Base-by-base conservation (phyloP, 2,113 vertebrate genomes). In the Gallinago jamesoni region DNA sequence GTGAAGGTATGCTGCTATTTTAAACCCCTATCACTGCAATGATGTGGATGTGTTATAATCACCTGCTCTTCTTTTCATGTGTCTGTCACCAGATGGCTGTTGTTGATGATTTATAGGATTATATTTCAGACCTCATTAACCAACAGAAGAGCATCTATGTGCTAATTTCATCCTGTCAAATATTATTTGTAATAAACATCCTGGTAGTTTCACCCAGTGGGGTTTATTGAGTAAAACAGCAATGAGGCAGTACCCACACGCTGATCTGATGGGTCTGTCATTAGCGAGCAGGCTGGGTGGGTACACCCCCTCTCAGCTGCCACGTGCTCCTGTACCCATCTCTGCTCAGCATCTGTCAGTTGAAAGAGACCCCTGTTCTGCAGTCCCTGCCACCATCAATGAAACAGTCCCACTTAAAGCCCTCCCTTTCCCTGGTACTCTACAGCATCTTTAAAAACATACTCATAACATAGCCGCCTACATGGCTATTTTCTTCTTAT, bases 111-210 rank as follows among this genome's bases (percentile, higher is more conserved):
- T 94, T 94, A 93, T 85, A 81, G 76, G 43, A 81, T 95, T 90
- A 55, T 75, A 81, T 96, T 96, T 93, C 82, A 97, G 84, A 91
- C 70, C 66, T 96, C 91, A 89, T 96, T 96, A 96, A 82, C 89
- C 90, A 91, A 41, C 72, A 53, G 50, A 89, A 92, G 75, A 91
- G 73, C 80, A 75, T 87, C 77, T 86, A 76, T 25, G 84, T 52
- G 57, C 50, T 93, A 93, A 94, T 96, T 95, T 95, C 43, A 83
- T 85, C 59, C 87, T 89, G 93, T 94, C 81, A 96, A 66, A 91
- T 85, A 76, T 91, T 96, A 93, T 91, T 96, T 90, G 86, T 66
- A 82, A 84, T 91, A 94, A 95, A 88, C 69, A 48, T 30, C 67
- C 64, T 28, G 18, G 47, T 77, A 72, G 57, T 78, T 91, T 91